phyloP scores from a whole-genome alignment of 2,113 vertebrate species.

The Bungarus multicinctus region DNA sequence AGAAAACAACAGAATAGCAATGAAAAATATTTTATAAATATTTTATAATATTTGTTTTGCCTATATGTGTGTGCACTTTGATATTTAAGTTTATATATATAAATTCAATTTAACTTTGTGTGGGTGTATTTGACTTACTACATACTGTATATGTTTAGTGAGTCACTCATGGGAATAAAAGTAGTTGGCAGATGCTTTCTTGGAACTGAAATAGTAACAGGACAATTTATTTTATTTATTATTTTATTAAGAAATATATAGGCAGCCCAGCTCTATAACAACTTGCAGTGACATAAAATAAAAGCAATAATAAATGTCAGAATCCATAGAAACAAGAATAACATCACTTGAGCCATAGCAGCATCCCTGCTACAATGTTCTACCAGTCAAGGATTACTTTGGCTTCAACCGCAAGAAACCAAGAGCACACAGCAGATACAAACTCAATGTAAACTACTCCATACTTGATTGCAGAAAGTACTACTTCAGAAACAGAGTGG shows the following conservation, averaged over 20 bases:
- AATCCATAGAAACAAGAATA: too few relatives aligned
- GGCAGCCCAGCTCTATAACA: background rate
- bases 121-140: background rate
- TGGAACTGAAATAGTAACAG: background rate
- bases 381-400: too few relatives aligned
- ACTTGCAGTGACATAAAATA: background rate
- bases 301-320: background rate
- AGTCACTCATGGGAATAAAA: background rate
- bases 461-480: too few relatives aligned
- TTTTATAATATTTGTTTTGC: background rate
- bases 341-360: too few relatives aligned
- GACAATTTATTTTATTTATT: background rate
- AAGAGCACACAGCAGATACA: too few relatives aligned
- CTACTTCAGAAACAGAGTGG: too few relatives aligned
- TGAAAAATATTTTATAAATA: background rate
- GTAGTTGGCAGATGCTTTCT: background rate
- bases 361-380: too few relatives aligned
- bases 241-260: background rate
- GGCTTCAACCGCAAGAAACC: too few relatives aligned
- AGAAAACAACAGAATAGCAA: background rate
- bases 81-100: background rate
- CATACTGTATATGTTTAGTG: background rate
- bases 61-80: background rate
- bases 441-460: too few relatives aligned
- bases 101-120: background rate